Percentiles rank a stretch among this genome's conserved stretches.
phyloP scores from a whole-genome alignment of 2,888 invertebrate genomes.

The Endotricha flammealis region DNA sequence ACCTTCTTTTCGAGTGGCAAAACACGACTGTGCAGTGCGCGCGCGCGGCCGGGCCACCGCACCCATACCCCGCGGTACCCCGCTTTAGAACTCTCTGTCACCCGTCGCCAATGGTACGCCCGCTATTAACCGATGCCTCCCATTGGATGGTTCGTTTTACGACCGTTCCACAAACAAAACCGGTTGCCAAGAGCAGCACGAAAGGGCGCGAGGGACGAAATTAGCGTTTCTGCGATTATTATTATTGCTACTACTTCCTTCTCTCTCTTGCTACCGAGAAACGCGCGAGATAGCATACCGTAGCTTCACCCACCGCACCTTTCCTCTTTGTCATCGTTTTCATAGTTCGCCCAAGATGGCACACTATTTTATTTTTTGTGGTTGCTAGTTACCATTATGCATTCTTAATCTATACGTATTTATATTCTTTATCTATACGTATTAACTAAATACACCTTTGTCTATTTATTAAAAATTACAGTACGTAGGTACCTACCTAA shows the following conservation, averaged over 20 bases:
- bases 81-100: slow-evolving; percentile 43
- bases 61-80: slow-evolving; percentile 54
- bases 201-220: slow-evolving; percentile 73
- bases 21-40: slow-evolving; percentile 59
- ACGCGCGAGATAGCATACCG: slow-evolving; percentile 28
- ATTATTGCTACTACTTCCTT: slow-evolving; percentile 49
- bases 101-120: slow-evolving; percentile 68
- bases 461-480: no score
- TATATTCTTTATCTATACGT: no score
- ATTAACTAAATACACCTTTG: no score
- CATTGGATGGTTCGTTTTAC: slow-evolving; percentile 61
- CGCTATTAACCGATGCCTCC: slow-evolving; percentile 36
- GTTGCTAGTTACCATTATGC: no score
- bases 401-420: no score
- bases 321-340: not conserved
- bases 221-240: slow-evolving; percentile 56
- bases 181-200: slow-evolving; percentile 67
- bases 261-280: slow-evolving; percentile 33
- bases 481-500: no score
- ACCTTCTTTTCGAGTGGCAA: slow-evolving; percentile 72
- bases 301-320: slow-evolving; percentile 20
- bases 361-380: no score
- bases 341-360: no score
- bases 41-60: slow-evolving; percentile 52
- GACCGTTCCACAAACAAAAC: slow-evolving; percentile 72